phyloP scores from a whole-genome alignment of 2,888 invertebrate genomes.

The Lasiommata megera region DNA sequence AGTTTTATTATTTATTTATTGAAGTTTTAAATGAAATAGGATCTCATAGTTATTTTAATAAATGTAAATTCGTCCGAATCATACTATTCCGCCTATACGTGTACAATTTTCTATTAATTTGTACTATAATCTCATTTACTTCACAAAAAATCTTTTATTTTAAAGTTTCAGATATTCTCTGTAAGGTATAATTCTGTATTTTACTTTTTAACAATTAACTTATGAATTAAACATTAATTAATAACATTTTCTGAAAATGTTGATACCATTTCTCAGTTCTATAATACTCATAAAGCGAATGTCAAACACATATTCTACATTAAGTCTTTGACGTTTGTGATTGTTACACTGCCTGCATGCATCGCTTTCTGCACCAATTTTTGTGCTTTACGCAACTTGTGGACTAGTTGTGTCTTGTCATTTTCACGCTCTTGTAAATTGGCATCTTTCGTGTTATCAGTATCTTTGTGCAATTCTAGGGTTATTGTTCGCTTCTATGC shows the following conservation, averaged over 20 bases:
- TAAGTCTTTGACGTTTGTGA: slow-evolving; percentile 47
- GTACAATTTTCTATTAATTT: slow-evolving; percentile 46
- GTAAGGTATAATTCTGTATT: slow-evolving; percentile 67
- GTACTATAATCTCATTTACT: slow-evolving; percentile 48
- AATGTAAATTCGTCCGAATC: slow-evolving; percentile 53
- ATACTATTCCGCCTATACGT: slow-evolving; percentile 41
- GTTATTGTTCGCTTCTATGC: slow-evolving; percentile 60
- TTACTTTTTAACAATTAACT: slow-evolving; percentile 56
- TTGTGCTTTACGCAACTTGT: slow-evolving; percentile 55
- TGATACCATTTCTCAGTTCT: slow-evolving; percentile 49
- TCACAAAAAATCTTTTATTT: slow-evolving; percentile 59
- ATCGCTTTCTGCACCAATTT: slow-evolving; percentile 63
- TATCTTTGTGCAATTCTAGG: slow-evolving; percentile 46
- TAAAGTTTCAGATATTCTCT: slow-evolving; percentile 65
- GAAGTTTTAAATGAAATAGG: slow-evolving; percentile 47
- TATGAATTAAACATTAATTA: slow-evolving; percentile 64
- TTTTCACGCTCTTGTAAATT: slow-evolving; percentile 59
- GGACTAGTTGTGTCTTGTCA: slow-evolving; percentile 71
- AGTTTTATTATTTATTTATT: slow-evolving; percentile 26
- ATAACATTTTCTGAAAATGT: slow-evolving; percentile 50
- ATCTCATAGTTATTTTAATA: slow-evolving; percentile 47
- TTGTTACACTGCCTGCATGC: slow-evolving; percentile 55
- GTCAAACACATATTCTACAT: slow-evolving; percentile 39
- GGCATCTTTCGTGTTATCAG: slow-evolving; percentile 56
- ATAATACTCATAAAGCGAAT: slow-evolving; percentile 38